Base-by-base conservation (phyloP, 2,797 vertebrate species). In the Jordanella pulchra region DNA sequence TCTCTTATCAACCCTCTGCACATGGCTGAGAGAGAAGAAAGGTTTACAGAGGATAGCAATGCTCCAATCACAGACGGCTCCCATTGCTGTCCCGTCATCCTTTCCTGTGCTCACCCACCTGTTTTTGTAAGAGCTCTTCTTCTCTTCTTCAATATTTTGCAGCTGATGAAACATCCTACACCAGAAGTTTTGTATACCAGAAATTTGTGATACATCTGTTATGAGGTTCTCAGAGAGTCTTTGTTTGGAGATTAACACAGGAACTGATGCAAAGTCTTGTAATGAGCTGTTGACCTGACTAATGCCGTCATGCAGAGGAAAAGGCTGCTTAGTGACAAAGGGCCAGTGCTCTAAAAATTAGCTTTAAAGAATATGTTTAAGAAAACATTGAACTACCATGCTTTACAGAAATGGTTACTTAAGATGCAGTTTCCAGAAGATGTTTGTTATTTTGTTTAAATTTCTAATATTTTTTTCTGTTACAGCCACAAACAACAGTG, bases 1-100 rank as follows among this genome's bases (percentile, higher is more conserved):
- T 90, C 84, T 92, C 91, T 93, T 93, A 93, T 93, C 93, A 92
- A 92, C 90, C 84, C 85, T 80, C 84, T 86, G 88, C 93, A 93
- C 92, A 93, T 93, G 91, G 89, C 86, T 32, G 69, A 60, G 82
- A 80, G 82, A 89, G 91, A 90, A 89, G 89, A 92, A 90, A 92
- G 93, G 85, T 90, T 91, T 89, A 84, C 86, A 27, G 74, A 69
- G 76, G 73, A 84, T 84, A 77, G 91, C 66, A 81, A 90, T 60
- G 84, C 90, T 90, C 90, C 93, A 92, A 91, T 93, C 92, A 88
- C 79, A 84, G 65, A 77, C 82, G 66, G 83, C 87, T 89, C 89
- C 89, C 71, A 71, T 81, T 85, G 79, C 91, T 72, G 47, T 91
- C 91, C 92, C 91, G 85, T 92, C 89, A 89, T 88, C 82, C 89